Base-by-base conservation (phyloP, 2,113 vertebrate genomes). In the Fregetta grallaria region DNA sequence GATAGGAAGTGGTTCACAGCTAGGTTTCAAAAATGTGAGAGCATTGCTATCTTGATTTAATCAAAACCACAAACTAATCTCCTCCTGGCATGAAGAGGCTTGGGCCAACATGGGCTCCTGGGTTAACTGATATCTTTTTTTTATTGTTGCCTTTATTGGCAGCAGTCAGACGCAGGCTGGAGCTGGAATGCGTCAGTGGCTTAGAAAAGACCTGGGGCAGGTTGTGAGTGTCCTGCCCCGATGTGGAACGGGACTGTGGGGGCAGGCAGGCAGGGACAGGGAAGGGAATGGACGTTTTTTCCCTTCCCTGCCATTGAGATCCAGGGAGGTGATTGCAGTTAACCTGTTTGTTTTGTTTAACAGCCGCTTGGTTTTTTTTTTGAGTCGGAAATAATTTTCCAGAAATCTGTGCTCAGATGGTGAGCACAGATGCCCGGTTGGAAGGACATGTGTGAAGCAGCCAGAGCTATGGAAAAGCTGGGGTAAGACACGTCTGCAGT, bases 101-200 rank as follows among this genome's bases (percentile, higher is more conserved):
- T 87, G 83, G 55, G 75, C 81, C 53, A 82, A 92, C 91, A 77
- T 4, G 53, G 49, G 56, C 55, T 62, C 50, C 76, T 0, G 32
- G 58, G 65, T 94, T 98, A 98, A 98, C 93, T 95, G 96, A 91
- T 79, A 97, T 97, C 50, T 76, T 79, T 94, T 97, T 97, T 65
- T 50, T 56, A 96, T 94, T 76, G 83, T 45, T 97, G 86, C 81
- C 92, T 90, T n/a, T n/a, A n/a, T n/a, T n/a, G 89, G 93, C 83
- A 79, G 88, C 83, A 70, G 38, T 56, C 66, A 59, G 72, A 34
- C 45, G 5, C 21, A 49, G 50, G 66, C 68, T 96, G 71, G 72
- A 92, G 89, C 87, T 81, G 80, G 76, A 97, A 75, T 78, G 59
- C 79, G 30, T 50, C 81, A 89, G 55, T 90, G 79, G 34, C 71